Base-by-base conservation (phyloP, 2,113 vertebrate genomes). In the Patagioenas fasciata region DNA sequence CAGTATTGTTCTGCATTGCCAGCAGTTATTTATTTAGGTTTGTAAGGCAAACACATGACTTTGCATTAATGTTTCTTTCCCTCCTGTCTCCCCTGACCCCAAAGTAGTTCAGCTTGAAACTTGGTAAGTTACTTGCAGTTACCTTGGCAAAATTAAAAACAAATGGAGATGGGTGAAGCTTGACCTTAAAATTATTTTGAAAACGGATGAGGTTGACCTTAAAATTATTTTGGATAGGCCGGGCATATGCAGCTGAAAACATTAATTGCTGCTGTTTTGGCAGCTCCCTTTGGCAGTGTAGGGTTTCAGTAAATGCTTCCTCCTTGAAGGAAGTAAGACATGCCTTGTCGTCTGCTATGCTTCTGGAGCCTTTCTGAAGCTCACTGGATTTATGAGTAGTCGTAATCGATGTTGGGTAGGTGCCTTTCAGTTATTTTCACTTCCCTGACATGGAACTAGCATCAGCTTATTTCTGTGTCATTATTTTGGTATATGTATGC, bases 251-350 rank as follows among this genome's bases (percentile, higher is more conserved):
- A 92, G 60, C 92, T 38, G 17, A 73, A 88, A 90, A 51, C 77
- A 89, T 82, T 92, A 95, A 95, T 92, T 89, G 78, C 80, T 90
- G 77, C 91, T 96, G 87, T 60, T 97, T 92, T 86, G 54, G 18
- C 88, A 67, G 80, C 61, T 91, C 11, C 82, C 71, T 93, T 95
- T 97, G 75, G n/a, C 85, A 91, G 84, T 25, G 16, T 79, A 91
- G 50, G 34, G 57, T 94, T 97, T 97, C 74, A 60, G 78, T 85
- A 92, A 89, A 31, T 91, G 77, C 84, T 96, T 96, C 83, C 66
- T 95, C 75, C 92, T 77, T 60, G 61, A 80, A 84, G 81, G 66
- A 95, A 93, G 89, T 54, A 51, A 93, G 70, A 93, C 36, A 8
- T 95, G 51, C 83, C 61, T 64, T 26, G 19, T 93, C 8, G 5